Evolutionary conservation across 2,797 vertebrate genomes (phyloP).

Genomic region (Rhinoraja longicauda): DNA sequence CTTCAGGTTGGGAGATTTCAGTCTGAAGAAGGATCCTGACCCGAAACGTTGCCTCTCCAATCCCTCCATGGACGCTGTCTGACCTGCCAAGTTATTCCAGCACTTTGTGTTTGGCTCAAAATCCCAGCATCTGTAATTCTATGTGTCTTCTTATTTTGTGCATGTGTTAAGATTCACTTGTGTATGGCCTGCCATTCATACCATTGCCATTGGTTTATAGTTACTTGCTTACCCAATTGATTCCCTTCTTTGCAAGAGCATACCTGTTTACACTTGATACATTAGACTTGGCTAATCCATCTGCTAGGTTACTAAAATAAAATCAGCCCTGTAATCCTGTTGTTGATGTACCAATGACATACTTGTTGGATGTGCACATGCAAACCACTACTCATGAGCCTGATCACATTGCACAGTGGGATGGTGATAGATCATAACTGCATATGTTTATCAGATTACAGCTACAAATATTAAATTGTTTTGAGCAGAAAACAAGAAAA

Average conservation of each 20-base stretch:
- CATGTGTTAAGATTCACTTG: not conserved
- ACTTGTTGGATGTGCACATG: not conserved
- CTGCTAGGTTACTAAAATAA: not conserved
- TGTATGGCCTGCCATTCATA: not conserved
- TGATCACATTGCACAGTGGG: not conserved
- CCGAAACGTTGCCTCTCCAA: too few species aligned
- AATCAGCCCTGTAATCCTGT: not conserved
- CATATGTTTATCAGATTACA: not conserved
- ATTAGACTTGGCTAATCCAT: not conserved
- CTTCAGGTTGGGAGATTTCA: too few species aligned
- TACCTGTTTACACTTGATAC: not conserved
- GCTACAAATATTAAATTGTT: not conserved
- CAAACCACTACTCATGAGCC: not conserved
- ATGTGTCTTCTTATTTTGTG: too few species aligned
- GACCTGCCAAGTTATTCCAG: too few species aligned
- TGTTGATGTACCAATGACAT: not conserved
- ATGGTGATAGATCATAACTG: not conserved
- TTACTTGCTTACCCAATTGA: not conserved
- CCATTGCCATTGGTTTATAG: not conserved
- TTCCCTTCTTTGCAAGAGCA: not conserved
- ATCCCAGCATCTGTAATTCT: too few species aligned
- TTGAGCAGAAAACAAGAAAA: conserved; percentile 9
- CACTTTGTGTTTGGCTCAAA: too few species aligned
- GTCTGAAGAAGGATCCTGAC: too few species aligned
- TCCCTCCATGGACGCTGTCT: too few species aligned